A percentile compares a stretch with the other conserved stretches of the same genome.
Conservation (phyloP, 2,113 vertebrate species). For the Phalacrocorax carbo region DNA sequence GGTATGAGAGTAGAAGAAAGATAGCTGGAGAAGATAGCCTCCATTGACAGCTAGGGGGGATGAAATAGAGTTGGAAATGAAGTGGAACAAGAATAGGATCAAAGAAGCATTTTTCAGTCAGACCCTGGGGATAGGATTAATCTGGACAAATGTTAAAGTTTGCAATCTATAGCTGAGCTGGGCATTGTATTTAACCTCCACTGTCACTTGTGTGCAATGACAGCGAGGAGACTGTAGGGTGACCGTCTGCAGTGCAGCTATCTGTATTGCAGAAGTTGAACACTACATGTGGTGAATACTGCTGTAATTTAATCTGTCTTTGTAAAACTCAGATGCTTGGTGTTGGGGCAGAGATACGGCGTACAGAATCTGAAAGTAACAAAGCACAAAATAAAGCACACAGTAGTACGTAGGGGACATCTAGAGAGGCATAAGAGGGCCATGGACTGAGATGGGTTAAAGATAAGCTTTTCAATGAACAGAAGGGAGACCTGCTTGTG, state of each 20-base stretch:
- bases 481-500: background rate
- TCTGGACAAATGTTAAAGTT: background rate
- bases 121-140: background rate
- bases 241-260: background rate
- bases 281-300: background rate
- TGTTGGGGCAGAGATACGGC: background rate
- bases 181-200: background rate
- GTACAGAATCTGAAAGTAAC: background rate
- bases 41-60: rapidly evolving
- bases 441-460: background rate
- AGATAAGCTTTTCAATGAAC: background rate
- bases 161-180: background rate
- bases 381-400: background rate
- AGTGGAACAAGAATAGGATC: background rate
- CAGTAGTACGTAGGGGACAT: background rate
- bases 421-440: background rate
- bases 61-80: background rate
- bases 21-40: background rate
- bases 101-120: background rate
- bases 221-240: background rate
- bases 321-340: background rate
- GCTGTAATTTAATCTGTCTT: background rate
- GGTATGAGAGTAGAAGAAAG: background rate
- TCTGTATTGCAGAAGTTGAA: background rate
- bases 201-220: background rate